Percentiles rank a stretch among this genome's conserved stretches.
phyloP scores from a whole-genome alignment of 2,797 vertebrate genomes.

The Odontamblyopus lacepedii region DNA sequence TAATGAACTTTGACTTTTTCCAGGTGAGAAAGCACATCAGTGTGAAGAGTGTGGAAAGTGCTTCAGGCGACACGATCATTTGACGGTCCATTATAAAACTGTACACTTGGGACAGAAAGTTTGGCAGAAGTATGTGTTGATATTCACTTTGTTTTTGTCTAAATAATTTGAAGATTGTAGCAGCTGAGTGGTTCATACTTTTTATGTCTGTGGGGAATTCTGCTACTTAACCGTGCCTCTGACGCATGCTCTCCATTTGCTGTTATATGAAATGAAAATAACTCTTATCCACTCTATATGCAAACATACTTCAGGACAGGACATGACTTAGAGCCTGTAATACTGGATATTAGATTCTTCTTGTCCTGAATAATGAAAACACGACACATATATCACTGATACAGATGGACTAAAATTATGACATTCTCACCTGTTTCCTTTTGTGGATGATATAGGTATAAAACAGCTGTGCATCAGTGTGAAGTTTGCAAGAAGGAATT shows the following conservation, averaged over 20 bases:
- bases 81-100: constrained; percentile 96
- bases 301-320: background rate
- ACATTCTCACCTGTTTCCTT: background rate
- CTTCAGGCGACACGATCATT: constrained; percentile 94
- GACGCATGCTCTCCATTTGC: background rate
- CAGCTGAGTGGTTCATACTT: no score
- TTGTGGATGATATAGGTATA: constrained; percentile 82
- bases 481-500: constrained; percentile 99
- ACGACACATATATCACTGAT: background rate
- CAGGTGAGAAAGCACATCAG: constrained; percentile 97
- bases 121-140: constrained; percentile 90
- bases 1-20: background rate
- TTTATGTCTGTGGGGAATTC: no score
- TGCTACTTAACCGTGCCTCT: no score
- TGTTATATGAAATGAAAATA: background rate
- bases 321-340: background rate
- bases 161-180: background rate
- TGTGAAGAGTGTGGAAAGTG: constrained; percentile 99
- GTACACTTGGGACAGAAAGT: constrained; percentile 97
- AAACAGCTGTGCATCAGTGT: constrained; percentile 96
- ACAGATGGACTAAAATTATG: background rate
- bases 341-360: background rate
- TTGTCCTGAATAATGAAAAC: background rate
- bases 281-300: background rate
- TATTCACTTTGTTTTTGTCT: background rate